A percentile compares a stretch with the other conserved stretches of the same genome.
Conservation (phyloP, 1,140 invertebrate species). For the Cotesia glomerata region DNA sequence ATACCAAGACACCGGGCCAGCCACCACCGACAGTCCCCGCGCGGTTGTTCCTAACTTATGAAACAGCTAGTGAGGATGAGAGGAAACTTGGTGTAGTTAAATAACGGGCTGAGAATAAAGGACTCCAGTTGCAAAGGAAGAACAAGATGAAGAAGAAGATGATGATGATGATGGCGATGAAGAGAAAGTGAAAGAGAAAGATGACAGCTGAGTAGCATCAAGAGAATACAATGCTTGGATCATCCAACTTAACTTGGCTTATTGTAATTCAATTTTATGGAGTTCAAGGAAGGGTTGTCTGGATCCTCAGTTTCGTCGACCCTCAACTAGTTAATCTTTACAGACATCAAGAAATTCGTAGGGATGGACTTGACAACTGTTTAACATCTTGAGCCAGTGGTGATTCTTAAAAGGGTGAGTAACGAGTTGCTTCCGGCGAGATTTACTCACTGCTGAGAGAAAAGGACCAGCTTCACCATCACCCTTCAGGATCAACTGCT, state of each 20-base stretch:
- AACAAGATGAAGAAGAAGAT: constrained; percentile 9
- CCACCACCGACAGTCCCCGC: constrained; percentile 29
- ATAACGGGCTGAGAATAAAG: constrained; percentile 16
- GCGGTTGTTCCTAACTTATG: constrained; percentile 51
- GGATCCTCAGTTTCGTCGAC: background rate
- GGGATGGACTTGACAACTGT: constrained; percentile 56
- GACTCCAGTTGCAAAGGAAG: constrained; percentile 9
- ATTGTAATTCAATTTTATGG: constrained; percentile 62
- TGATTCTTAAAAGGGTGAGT: background rate
- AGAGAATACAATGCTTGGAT: constrained; percentile 44
- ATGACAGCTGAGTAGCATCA: constrained; percentile 42
- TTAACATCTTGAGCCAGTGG: constrained; percentile 45
- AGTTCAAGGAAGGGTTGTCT: constrained; percentile 23
- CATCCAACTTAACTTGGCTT: constrained; percentile 59
- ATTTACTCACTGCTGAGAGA: background rate
- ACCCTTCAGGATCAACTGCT: too few species aligned
- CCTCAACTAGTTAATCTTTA: constrained; percentile 1
- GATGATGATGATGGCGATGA: background rate
- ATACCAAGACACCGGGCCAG: constrained; percentile 41
- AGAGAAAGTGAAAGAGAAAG: constrained; percentile 39
- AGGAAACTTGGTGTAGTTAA: constrained; percentile 13
- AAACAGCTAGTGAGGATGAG: constrained; percentile 27
- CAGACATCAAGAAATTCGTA: constrained; percentile 40
- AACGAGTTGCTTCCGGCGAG: background rate
- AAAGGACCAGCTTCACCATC: background rate